Evolutionary conservation across 2,888 invertebrate species (phyloP), one percentile per base, ranked within the genome.

Genomic region (Autographa pulchrina): DNA sequence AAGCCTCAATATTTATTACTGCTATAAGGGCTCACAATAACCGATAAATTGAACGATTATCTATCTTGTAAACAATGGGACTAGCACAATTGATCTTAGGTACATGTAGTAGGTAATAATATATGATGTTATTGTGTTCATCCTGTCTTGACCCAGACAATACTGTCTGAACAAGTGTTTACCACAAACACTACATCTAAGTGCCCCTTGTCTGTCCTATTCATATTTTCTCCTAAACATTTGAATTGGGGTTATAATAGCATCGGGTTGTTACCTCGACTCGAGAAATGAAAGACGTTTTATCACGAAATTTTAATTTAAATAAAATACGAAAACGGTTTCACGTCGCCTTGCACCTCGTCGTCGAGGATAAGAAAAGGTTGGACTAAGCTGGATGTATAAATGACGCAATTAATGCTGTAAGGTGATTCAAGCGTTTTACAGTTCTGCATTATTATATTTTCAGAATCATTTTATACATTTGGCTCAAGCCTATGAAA

Each of bases 71-170:
- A 64, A 31, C 58, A 75, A 68, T 76, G 43, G 72, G 32, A 60
- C 9, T 16, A 25, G 62, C 20, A 54, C 72, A 68, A 65, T 68
- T 65, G 58, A 35, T n/a, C 48, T n/a, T n/a, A 25, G 25, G 25
- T 25, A 48, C 43, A 9, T 41, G 14, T 43, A 16, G 6, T n/a
- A 48, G n/a, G 4, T 16, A 14, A 41, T 41, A 48, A 5, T n/a
- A 6, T n/a, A 31, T 59, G 62, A 56, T 25, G 11, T 31, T 58
- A 56, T 72, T 65, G n/a, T 75, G 63, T 75, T 64, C 68, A 70
- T 65, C 68, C n/a, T 65, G 70, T 59, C 65, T 71, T 68, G 52
- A 60, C 20, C 13, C 65, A 59, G 32, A 67, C 69, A 74, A 65
- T 67, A 65, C n/a, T 31, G 38, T 11, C 4, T 64, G 58, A 72